A percentile compares a stretch with the other conserved stretches of the same genome.
Conservation (phyloP, 2,113 vertebrate genomes). For the Bettongia penicillata region DNA sequence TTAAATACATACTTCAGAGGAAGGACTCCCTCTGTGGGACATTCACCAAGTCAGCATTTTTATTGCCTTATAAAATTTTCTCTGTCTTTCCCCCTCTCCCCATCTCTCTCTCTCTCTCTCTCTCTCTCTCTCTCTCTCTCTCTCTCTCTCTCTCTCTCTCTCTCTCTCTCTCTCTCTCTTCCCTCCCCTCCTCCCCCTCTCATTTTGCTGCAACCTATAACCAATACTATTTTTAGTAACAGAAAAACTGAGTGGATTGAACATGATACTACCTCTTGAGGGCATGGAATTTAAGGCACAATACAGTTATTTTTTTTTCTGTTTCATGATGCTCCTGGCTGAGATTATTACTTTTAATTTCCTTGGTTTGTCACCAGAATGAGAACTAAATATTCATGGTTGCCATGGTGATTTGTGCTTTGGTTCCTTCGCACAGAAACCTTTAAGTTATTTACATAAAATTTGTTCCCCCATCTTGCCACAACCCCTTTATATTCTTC, state of each 20-base stretch:
- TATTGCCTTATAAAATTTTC: not conserved
- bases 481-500: slow-evolving; percentile 43
- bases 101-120: too few relatives aligned
- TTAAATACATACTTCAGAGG: not conserved
- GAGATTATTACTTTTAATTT: slow-evolving; percentile 72
- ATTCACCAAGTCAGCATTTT: not conserved
- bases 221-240: not conserved
- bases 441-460: slow-evolving; percentile 71
- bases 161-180: too few relatives aligned
- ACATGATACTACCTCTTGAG: not conserved
- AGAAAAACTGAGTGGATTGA: not conserved
- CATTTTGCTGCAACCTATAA: not conserved
- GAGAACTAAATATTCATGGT: slow-evolving; percentile 76
- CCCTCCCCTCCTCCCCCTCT: too few relatives aligned
- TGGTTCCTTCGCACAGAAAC: slow-evolving; percentile 55
- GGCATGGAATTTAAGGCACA: slow-evolving; percentile 7
- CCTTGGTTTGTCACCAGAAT: slow-evolving; percentile 56
- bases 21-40: not conserved
- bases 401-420: slow-evolving; percentile 78
- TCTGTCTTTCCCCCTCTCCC: not conserved
- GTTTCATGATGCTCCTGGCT: slow-evolving; percentile 31
- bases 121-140: too few relatives aligned
- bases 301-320: slow-evolving; percentile 17
- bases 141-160: too few relatives aligned
- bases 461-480: slow-evolving; percentile 64